phyloP scores from a whole-genome alignment of 2,888 invertebrate genomes.

The Agriopis leucophaearia region DNA sequence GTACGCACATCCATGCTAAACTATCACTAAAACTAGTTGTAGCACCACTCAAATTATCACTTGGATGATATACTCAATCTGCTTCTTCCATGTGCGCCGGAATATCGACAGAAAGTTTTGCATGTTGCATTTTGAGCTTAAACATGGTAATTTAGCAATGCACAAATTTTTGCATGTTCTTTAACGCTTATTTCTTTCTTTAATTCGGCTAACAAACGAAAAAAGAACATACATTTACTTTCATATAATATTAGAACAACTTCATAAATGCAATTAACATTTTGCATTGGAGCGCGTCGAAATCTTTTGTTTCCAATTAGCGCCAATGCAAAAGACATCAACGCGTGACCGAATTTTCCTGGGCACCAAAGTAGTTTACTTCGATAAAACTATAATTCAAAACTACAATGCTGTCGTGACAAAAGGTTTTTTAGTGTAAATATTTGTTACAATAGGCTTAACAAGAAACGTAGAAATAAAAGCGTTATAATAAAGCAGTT shows the following conservation, averaged over 20 bases:
- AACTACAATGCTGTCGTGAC: slow-evolving; percentile 33
- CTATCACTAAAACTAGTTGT: slow-evolving; percentile 43
- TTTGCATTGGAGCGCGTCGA: slow-evolving; percentile 36
- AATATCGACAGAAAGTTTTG: background rate
- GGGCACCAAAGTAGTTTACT: slow-evolving; percentile 23
- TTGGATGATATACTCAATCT: background rate
- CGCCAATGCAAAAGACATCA: slow-evolving; percentile 39
- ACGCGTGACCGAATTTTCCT: slow-evolving; percentile 38
- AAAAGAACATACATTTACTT: no score
- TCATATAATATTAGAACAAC: background rate
- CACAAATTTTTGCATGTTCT: no score
- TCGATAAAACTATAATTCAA: slow-evolving; percentile 26
- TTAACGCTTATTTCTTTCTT: background rate
- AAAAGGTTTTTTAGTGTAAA: slow-evolving; percentile 40
- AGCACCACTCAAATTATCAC: background rate
- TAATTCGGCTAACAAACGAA: no score
- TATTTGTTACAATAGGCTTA: slow-evolving; percentile 48
- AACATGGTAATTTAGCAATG: background rate
- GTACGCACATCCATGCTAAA: slow-evolving; percentile 72
- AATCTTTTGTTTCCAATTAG: slow-evolving; percentile 44
- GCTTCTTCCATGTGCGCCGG: background rate
- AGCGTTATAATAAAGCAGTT: slow-evolving; percentile 59
- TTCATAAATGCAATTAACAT: background rate
- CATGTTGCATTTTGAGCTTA: background rate
- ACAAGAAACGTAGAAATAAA: slow-evolving; percentile 56